Evolutionary conservation across 2,888 invertebrate species (phyloP).

Genomic region (Arctia plantaginis): DNA sequence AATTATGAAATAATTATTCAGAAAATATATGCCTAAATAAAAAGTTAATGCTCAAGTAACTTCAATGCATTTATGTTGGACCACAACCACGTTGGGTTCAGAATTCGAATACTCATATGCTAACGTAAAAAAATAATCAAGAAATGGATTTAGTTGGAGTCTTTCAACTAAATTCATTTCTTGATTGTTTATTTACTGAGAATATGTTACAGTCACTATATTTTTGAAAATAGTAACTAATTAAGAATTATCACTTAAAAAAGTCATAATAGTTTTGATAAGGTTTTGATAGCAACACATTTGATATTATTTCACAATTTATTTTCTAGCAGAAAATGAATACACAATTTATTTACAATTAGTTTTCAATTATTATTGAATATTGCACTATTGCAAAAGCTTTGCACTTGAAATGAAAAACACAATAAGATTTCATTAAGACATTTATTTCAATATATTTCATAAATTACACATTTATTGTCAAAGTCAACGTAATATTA

Average conservation of each 20-base stretch:
- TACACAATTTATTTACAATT: not conserved
- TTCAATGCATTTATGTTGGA: too few species aligned
- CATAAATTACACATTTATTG: conserved; percentile 85
- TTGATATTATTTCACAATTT: not conserved
- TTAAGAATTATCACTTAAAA: not conserved
- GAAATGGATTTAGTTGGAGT: too few species aligned
- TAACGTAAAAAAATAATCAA: too few species aligned
- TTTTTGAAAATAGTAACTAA: not conserved
- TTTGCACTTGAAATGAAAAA: conserved; percentile 37
- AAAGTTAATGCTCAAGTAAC: too few species aligned
- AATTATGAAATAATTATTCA: too few species aligned
- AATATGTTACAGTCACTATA: too few species aligned
- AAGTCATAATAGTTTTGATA: not conserved
- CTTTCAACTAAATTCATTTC: not conserved
- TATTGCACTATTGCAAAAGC: conserved; percentile 20
- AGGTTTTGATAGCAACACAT: not conserved
- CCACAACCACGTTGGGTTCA: too few species aligned
- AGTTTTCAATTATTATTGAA: conserved; percentile 13
- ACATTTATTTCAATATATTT: conserved; percentile 78
- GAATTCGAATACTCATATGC: too few species aligned
- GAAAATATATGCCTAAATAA: too few species aligned
- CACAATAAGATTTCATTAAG: conserved; percentile 59
- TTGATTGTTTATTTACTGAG: not conserved
- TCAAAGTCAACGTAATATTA: conserved; percentile 85
- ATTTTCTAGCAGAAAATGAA: not conserved